Conservation (phyloP, 2,888 invertebrate genomes). For the Cheilosia impressa region DNA sequence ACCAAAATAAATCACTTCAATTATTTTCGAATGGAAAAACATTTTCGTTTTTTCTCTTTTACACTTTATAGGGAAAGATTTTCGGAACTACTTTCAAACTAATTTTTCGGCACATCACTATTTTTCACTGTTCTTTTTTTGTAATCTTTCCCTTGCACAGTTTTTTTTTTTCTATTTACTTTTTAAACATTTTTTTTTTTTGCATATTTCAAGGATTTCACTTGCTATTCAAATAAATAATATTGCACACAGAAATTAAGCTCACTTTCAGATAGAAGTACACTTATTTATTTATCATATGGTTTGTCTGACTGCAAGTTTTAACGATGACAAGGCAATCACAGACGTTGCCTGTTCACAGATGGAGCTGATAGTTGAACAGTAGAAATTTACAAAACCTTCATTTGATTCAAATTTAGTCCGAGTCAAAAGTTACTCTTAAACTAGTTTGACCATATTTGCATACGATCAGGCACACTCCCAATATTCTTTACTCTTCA, state of each 20-base stretch:
- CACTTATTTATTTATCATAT: not conserved
- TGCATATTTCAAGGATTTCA: conserved; percentile 3
- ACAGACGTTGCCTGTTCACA: no score
- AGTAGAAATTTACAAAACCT: no score
- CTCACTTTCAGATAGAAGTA: conserved; percentile 6
- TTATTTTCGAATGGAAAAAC: conserved; percentile 26
- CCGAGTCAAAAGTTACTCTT: no score
- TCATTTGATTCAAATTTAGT: no score
- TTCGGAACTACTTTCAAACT: conserved; percentile 11
- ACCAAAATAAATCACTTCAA: conserved; percentile 54
- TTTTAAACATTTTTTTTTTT: not conserved
- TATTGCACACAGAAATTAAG: conserved; percentile 25
- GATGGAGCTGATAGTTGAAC: no score
- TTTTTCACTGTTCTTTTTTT: conserved; percentile 51
- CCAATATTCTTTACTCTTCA: no score
- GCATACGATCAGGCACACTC: no score
- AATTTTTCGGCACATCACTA: conserved; percentile 40
- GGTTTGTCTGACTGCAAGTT: conserved; percentile 26
- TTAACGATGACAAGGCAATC: no score
- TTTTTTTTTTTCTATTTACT: conserved; percentile 11
- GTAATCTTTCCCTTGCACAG: conserved; percentile 55
- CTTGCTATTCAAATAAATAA: conserved; percentile 23
- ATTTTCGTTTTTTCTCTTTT: conserved; percentile 5
- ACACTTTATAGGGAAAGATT: conserved; percentile 52
- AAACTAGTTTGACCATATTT: no score